Evolutionary conservation across 2,888 invertebrate species (phyloP), one percentile per base, ranked within the genome.

Genomic region (Athalia cordata): DNA sequence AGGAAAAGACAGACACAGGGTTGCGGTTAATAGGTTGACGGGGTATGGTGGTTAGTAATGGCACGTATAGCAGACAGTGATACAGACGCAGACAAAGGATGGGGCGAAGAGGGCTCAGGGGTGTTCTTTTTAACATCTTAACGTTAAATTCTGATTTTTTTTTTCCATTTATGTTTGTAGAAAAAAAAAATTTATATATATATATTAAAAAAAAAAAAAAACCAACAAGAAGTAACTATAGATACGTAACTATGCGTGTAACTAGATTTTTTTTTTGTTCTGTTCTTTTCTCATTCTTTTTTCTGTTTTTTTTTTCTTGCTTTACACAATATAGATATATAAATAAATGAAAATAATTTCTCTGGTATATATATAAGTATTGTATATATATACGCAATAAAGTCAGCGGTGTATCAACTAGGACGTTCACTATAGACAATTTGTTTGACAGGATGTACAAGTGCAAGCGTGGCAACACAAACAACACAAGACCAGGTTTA

Each of bases 31-130:
- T 70, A 78, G 77, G 80, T 85, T 83, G 84, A 85, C 83, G 80
- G 80, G 83, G 82, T 55, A 78, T 29, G 55, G 80, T 52, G 82
- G 84, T 83, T 81, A 79, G 84, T 83, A 81, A 79, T 84, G 86
- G 87, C 84, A 87, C 83, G 29, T 29, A 86, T 84, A 86, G 83
- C 85, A 85, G 84, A 85, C 87, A 88, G 88, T 88, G 87, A 87
- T 87, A 87, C 85, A 89, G 90, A 90, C 89, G 89, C 87, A 90
- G 90, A 90, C 90, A 90, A 89, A 86, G 87, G 89, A 89, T 83
- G 82, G 85, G 88, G 80, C 78, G 80, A 57, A 84, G 86, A 85
- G 80, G 84, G 81, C 79, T 80, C 82, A 13, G 81, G 85, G 84
- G 83, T 83, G 79, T 77, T 81, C 49, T 57, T 66, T 43, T 57